Base-by-base conservation (phyloP, 2,113 vertebrate genomes). In the Columbina picui region DNA sequence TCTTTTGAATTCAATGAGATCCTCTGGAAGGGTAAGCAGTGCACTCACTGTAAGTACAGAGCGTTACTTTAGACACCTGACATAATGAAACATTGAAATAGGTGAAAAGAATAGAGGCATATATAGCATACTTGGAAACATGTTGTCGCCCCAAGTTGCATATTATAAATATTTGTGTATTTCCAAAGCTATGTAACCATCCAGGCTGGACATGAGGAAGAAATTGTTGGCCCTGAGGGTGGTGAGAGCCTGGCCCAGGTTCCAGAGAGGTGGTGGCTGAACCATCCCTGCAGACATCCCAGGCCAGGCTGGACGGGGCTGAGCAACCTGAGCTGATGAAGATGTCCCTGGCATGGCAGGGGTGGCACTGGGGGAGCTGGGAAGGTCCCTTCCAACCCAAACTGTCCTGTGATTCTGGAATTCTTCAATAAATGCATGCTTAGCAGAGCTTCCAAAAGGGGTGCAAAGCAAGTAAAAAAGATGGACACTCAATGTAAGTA, bases 121-220 rank as follows among this genome's bases (percentile, higher is more conserved):
- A 76, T 13, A 19, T 0, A 47, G 27, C 0, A 0, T 15, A 18
- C 26, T 34, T 88, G 53, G 53, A 79, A 87, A 71, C 16, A 56
- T 50, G 10, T 4, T 59, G 32, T 55, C 26, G 75, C 71, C 23
- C 56, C 29, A 81, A 43, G 14, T 14, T 64, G 26, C 7, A 7
- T 30, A 27, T 21, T 34, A 49, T 19, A 77, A 87, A 84, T n/a
- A 38, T 2, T 10, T 9, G 18, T 23, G 12, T 41, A 60, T 77
- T 94, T 76, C 43, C 5, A 0, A 84, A 87, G 21, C 8, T 61
- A 59, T 6, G 39, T 18, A 49, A 77, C 32, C 13, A 20, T 12
- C 65, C 43, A 45, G 43, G 43, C 43, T 45, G 43, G 43, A 8
- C 43, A 45, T 19, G 43, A 8, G 17, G 8, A 45, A 45, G 43